These are phyloP conservation scores for Drosophila arizonae DNA, from an alignment of 1,140 invertebrate species.

Conservation along the genomic window DNA sequence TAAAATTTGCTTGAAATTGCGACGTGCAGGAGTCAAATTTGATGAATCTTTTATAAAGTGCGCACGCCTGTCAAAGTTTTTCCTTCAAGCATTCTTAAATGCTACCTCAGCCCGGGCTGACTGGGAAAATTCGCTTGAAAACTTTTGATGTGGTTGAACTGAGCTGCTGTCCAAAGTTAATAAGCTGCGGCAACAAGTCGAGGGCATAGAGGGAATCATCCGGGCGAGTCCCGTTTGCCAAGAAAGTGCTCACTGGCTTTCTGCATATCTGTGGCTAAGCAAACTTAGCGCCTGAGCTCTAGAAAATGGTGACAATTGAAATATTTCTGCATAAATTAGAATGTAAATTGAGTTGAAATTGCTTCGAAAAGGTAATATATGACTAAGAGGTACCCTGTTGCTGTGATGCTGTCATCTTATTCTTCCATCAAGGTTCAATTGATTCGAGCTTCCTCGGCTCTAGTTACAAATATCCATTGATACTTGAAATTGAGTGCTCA, in stretches of 20 bases:
- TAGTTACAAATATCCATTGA: no score
- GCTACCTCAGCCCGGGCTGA: no score
- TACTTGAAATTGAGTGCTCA: no score
- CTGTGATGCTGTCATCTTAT: no score
- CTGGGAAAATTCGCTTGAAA: no score
- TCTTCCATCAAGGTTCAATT: no score
- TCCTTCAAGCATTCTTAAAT: no score
- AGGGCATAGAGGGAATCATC: background rate
- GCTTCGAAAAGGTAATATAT: background rate
- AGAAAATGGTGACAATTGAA: background rate
- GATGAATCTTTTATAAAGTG: conserved; percentile 4
- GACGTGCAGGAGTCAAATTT: conserved; percentile 4
- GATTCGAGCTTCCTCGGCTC: no score
- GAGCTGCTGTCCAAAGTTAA: conserved; percentile 27
- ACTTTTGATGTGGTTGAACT: background rate
- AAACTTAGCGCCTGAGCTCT: background rate
- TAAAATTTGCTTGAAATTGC: conserved; percentile 16
- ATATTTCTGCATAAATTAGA: background rate
- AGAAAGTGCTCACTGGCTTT: no score
- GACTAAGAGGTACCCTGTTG: no score
- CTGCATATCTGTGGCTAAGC: no score
- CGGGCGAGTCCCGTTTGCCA: no score
- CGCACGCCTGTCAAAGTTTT: background rate
- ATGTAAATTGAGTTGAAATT: background rate
- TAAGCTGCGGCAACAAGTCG: conserved; percentile 31